Evolutionary conservation across 2,888 invertebrate genomes (phyloP).

Genomic region (Limnephilus marmoratus): DNA sequence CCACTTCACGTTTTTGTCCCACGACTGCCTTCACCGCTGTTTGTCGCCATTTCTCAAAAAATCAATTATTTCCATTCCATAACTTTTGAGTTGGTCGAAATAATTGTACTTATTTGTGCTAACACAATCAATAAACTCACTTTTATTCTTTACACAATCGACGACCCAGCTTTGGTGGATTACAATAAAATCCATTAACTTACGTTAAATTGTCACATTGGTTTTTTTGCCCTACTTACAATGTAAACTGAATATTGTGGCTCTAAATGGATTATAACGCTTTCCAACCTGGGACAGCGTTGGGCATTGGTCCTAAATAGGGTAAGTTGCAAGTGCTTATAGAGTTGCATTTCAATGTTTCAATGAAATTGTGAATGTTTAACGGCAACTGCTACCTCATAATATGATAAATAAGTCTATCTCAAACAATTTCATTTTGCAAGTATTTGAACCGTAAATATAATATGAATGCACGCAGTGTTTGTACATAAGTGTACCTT

Average conservation of each 20-base stretch:
- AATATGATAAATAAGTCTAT: conserved; percentile 37
- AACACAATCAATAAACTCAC: conserved; percentile 16
- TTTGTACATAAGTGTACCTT: conserved; percentile 47
- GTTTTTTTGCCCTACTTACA: conserved; percentile 46
- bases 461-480: conserved; percentile 43
- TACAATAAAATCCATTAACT: conserved; percentile 32
- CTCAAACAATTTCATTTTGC: conserved; percentile 49
- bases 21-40: neutral
- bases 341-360: conserved; percentile 64
- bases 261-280: conserved; percentile 66
- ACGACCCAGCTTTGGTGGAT: neutral
- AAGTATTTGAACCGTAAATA: conserved; percentile 40
- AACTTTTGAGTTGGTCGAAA: neutral
- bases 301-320: conserved; percentile 66
- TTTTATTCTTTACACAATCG: conserved; percentile 6
- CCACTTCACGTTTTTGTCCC: neutral
- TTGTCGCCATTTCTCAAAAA: conserved; percentile 11
- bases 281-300: conserved; percentile 66
- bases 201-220: conserved; percentile 35
- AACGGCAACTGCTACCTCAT: conserved; percentile 59
- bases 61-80: neutral
- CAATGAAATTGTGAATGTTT: conserved; percentile 63
- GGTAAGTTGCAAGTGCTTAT: conserved; percentile 65
- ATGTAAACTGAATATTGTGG: conserved; percentile 62
- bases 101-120: neutral